Base-by-base conservation (phyloP, 2,888 invertebrate genomes). In the Athetis lepigone region DNA sequence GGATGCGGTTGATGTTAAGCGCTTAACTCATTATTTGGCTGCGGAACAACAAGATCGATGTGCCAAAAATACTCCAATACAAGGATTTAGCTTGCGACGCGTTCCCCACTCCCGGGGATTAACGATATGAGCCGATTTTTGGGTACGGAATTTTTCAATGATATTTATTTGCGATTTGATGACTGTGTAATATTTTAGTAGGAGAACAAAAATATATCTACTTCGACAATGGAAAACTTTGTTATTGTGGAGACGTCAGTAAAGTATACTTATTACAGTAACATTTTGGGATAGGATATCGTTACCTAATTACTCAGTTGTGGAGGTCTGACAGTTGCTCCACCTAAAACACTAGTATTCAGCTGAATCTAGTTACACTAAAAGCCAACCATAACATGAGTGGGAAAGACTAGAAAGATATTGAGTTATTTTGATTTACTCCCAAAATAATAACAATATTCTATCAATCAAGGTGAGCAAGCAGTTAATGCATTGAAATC, bases 11-110 rank as follows among this genome's bases (percentile, higher is more conserved):
- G 84, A 85, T 87, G 85, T 84, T 86, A 87, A 88, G 83, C 87
- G 85, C 88, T 91, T 90, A 88, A 87, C 85, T 85, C 82, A 87
- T 88, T 89, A 89, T 83, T 85, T 82, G 78, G 82, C 79, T 78
- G 72, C 73, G 72, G 75, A 78, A 74, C 81, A 84, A 83, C 80
- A 79, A 85, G 82, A 88, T 82, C 77, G 85, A 88, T 88, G 87
- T 84, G 88, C 85, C 87, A 85, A 87, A 86, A 86, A 85, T 80
- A 75, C 79, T 69, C 56, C 52, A 50, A 50, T 70, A 74, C 42
- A 56, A 46, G 39, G 46, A 23, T 58, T 58, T 60, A 57, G 61
- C 65, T 39, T 49, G 33, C 57, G 18, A 43, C n/a, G 39, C 59
- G 52, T 66, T 72, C 40, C 33, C 4, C 13, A 33, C 33, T 33